Conservation (phyloP, 2,888 invertebrate species). For the Dorcus hopei region DNA sequence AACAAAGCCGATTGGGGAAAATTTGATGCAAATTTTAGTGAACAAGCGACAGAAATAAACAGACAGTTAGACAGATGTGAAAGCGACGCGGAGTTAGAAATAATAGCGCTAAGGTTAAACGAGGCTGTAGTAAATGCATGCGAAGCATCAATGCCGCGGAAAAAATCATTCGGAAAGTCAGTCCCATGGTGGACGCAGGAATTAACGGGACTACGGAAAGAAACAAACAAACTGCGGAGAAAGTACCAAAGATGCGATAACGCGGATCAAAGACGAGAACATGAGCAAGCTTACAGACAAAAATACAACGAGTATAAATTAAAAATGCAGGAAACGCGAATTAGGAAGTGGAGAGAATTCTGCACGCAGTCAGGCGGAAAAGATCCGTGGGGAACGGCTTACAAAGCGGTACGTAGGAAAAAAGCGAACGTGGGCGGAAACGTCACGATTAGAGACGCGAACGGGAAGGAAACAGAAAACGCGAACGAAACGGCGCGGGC, state of each 20-base stretch:
- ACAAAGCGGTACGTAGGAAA: constrained; percentile 5
- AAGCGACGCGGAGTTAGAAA: too few species aligned
- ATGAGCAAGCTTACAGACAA: background rate
- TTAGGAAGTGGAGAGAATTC: constrained; percentile 14
- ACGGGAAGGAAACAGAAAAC: constrained; percentile 3
- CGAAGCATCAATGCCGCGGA: constrained; percentile 7
- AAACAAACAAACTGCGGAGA: constrained; percentile 2
- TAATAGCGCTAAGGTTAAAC: background rate
- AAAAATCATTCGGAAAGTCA: background rate
- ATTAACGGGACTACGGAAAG: constrained; percentile 1
- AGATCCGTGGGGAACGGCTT: constrained; percentile 19
- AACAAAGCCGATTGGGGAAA: background rate
- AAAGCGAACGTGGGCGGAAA: background rate
- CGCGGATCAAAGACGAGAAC: background rate
- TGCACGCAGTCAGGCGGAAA: constrained; percentile 2
- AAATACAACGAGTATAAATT: constrained; percentile 7
- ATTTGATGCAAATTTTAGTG: background rate
- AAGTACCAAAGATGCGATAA: background rate
- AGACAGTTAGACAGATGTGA: background rate
- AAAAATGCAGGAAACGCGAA: background rate
- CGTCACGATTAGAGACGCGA: background rate
- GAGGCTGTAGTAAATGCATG: constrained; percentile 4
- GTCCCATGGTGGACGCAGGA: constrained; percentile 21
- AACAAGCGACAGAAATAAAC: background rate
- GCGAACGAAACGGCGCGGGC: constrained; percentile 1